Evolutionary conservation across 2,888 invertebrate genomes (phyloP).

Genomic region (Mimas tiliae): DNA sequence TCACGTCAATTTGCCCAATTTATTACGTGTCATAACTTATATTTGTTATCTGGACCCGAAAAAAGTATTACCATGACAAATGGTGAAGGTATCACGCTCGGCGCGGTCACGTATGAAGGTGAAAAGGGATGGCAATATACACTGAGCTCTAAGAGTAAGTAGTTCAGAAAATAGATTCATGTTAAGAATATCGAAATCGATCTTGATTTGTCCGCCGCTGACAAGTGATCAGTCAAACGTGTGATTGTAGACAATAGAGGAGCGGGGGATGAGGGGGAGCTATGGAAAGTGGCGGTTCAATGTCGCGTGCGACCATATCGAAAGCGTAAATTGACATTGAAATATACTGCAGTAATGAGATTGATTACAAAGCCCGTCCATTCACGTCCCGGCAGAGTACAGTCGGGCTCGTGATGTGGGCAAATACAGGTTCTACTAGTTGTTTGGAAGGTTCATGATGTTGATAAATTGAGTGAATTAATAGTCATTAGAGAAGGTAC

Average conservation of each 20-base stretch:
- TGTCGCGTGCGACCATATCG: conserved; percentile 61
- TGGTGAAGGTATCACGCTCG: conserved; percentile 58
- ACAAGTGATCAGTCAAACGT: conserved; percentile 75
- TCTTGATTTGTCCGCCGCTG: conserved; percentile 79
- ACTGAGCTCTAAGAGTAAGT: conserved; percentile 33
- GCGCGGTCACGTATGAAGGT: conserved; percentile 35
- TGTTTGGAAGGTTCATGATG: background rate
- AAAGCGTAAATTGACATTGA: conserved; percentile 71
- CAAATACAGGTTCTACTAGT: background rate
- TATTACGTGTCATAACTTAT: conserved; percentile 70
- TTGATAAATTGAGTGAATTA: background rate
- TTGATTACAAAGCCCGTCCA: conserved; percentile 31
- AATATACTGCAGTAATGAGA: conserved; percentile 49
- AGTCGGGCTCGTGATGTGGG: background rate
- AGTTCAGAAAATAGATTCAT: conserved; percentile 57
- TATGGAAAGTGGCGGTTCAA: conserved; percentile 57
- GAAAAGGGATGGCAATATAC: conserved; percentile 40
- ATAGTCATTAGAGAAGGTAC: background rate
- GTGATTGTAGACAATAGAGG: conserved; percentile 60
- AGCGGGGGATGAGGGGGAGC: conserved; percentile 50
- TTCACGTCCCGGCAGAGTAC: conserved; percentile 16
- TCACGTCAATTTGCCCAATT: conserved; percentile 54
- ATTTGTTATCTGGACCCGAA: conserved; percentile 63
- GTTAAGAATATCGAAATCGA: conserved; percentile 77
- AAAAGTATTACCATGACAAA: conserved; percentile 74